Evolutionary conservation across 30 jellyfish, hydroid and myxozoan genomes (phyloP).

Genomic region (Aurelia aurita): DNA sequence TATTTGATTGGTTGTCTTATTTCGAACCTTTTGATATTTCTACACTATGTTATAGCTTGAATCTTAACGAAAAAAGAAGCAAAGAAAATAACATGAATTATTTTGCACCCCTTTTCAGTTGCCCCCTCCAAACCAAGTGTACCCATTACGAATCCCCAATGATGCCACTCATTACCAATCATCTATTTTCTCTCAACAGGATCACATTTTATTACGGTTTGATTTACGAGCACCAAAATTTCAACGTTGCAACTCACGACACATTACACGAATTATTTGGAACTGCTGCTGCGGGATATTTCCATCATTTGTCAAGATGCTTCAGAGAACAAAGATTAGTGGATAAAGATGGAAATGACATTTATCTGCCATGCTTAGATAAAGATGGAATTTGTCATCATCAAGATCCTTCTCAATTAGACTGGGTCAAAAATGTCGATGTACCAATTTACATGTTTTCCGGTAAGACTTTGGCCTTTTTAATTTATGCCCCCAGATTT

Average conservation of each 20-base stretch:
- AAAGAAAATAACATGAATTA: too few species aligned
- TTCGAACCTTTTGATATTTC: too few species aligned
- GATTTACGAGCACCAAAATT: slow-evolving; percentile 69
- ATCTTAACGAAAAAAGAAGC: too few species aligned
- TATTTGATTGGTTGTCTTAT: too few species aligned
- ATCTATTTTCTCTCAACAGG: not conserved
- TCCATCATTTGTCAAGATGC: slow-evolving; percentile 57
- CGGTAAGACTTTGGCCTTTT: slow-evolving; percentile 51
- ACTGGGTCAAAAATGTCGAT: slow-evolving; percentile 53
- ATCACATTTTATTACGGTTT: slow-evolving; percentile 66
- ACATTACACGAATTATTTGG: slow-evolving; percentile 72
- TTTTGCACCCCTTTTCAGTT: too few species aligned
- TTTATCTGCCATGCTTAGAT: slow-evolving; percentile 64
- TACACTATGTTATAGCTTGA: too few species aligned
- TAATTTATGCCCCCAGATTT: too few species aligned
- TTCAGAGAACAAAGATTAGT: slow-evolving; percentile 54
- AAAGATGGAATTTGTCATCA: slow-evolving; percentile 16
- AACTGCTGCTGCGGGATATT: slow-evolving; percentile 69
- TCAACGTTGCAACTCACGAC: slow-evolving; percentile 76
- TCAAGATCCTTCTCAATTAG: slow-evolving; percentile 24
- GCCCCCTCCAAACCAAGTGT: too few species aligned
- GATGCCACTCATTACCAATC: too few species aligned
- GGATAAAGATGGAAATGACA: slow-evolving; percentile 69
- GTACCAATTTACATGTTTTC: slow-evolving; percentile 50
- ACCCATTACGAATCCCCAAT: too few species aligned